Percentiles rank a stretch among this genome's conserved stretches.
Evolutionary conservation across 1,140 invertebrate genomes (phyloP).

Genomic region (Bombus waltoni): DNA sequence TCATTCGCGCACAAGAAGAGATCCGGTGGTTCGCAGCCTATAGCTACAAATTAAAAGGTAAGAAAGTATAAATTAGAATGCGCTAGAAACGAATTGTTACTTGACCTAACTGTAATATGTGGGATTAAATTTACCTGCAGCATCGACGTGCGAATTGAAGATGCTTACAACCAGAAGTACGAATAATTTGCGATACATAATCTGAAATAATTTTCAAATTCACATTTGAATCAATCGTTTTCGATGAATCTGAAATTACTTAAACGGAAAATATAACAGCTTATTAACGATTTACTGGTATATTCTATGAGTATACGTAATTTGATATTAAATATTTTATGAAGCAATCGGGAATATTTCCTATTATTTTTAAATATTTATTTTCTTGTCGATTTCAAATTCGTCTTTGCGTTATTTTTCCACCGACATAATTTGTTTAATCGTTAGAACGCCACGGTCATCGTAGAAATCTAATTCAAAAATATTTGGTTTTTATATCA

Average conservation of each 20-base stretch:
- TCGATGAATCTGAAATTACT: background rate
- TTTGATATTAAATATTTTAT: background rate
- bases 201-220: slow-evolving; percentile 23
- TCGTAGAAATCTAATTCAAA: background rate
- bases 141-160: background rate
- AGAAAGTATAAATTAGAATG: background rate
- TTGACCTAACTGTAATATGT: background rate
- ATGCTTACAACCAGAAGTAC: background rate
- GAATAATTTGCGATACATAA: slow-evolving; percentile 18
- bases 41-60: background rate
- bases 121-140: background rate
- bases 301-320: background rate
- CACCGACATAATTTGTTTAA: background rate
- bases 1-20: slow-evolving; percentile 74
- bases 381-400: no score
- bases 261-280: background rate
- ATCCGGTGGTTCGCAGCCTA: slow-evolving; percentile 68
- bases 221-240: background rate
- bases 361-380: background rate
- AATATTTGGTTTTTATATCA: background rate
- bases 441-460: background rate
- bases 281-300: background rate
- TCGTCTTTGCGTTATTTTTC: no score
- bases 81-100: background rate
- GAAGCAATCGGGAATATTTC: background rate